Evolutionary conservation across 92 coral and sea anemone species (phyloP), one percentile per base, ranked within the genome.

Genomic region (Anthopleura xanthogrammica): DNA sequence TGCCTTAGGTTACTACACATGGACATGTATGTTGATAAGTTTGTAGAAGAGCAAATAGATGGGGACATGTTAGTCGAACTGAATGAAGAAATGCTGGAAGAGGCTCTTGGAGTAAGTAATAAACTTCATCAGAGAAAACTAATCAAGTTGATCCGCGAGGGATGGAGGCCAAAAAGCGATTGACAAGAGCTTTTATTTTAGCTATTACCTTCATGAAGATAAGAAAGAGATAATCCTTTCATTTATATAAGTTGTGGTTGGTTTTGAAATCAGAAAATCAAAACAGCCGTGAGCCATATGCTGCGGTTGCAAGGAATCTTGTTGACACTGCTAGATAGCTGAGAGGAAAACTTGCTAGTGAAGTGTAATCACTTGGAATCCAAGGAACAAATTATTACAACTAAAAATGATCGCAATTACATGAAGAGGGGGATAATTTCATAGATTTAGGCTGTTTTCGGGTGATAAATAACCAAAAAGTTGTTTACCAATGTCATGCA

Each of bases 1-100:
- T 87, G 93, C 64, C 86, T 90, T 8, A 77, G 57, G 75, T 71
- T 60, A 41, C 91, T 90, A 1, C 64, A 90, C 41, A 72, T 90
- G 85, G 93, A 76, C 24, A 52, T 29, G 57, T 81, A 85, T 58
- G 85, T 82, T 17, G 85, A 88, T 1, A 85, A 55, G 71, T 90
- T 90, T 80, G 41, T 41, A 52, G 65, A 65, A 68, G 82, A 84
- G 16, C 87, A 77, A 39, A 88, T 90, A 23, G 93, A 90, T 88
- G 93, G 93, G 7, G 50, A 50, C n/a, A 75, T 90, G 81, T 57
- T 90, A 16, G 29, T 36, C 6, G 82, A 76, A 17, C 78, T 90
- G 50, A 78, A 64, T 48, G 79, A 81, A 52, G 85, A 72, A 5
- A 72, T 60, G 75, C 50, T 90, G n/a, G 16, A 39, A n/a, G 75